Percentiles rank a stretch among this genome's conserved stretches.
phyloP scores from a whole-genome alignment of 2,113 vertebrate species.

The Anarhynchus alexandrinus region DNA sequence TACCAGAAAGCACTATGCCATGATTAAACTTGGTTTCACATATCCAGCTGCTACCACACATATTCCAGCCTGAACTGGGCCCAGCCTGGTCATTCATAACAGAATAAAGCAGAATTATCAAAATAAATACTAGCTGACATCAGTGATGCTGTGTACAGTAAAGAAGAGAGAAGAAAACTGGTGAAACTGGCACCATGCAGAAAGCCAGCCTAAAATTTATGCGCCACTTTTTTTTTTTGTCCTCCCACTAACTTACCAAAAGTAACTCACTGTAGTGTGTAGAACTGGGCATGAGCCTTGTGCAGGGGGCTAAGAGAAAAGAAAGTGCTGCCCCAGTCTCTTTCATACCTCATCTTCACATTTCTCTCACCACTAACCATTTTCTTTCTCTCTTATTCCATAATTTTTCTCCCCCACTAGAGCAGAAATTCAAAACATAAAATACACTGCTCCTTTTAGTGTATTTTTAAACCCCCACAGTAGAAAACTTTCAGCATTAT shows the following conservation, averaged over 20 bases:
- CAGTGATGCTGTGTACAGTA: neutral
- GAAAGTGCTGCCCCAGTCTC: neutral
- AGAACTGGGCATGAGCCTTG: neutral
- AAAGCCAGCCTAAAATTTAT: neutral
- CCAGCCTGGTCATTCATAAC: neutral
- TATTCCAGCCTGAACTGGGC: neutral
- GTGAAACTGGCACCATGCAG: neutral
- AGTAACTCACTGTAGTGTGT: neutral
- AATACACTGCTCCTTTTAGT: neutral
- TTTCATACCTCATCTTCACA: neutral
- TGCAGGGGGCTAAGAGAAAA: neutral
- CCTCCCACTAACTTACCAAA: neutral
- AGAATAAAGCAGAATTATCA: neutral
- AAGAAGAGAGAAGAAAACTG: neutral
- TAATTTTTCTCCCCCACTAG: neutral
- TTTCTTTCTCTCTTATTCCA: neutral
- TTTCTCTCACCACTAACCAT: neutral
- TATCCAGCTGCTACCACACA: neutral
- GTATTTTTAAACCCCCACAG: neutral
- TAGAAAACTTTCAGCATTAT: neutral
- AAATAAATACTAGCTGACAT: neutral
- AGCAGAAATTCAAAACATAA: neutral
- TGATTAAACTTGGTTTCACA: neutral
- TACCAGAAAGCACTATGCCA: neutral
- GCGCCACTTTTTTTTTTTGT: neutral